phyloP scores from a whole-genome alignment of 2,113 vertebrate species.

The Sakesphorus luctuosus region DNA sequence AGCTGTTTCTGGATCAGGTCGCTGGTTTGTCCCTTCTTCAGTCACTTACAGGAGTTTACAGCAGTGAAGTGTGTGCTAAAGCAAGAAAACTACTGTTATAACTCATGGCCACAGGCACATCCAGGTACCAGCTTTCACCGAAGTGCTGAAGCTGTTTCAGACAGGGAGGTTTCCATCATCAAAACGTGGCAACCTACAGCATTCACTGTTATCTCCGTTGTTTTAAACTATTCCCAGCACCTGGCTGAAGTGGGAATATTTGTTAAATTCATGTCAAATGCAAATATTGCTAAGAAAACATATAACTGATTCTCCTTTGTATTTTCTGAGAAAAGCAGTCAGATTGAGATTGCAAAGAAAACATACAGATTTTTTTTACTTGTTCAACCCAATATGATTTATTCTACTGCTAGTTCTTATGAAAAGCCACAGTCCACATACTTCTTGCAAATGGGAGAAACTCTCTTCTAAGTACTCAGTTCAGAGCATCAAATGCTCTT shows the following conservation, averaged over 20 bases:
- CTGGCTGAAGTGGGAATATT: not conserved
- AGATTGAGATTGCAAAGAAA: not conserved
- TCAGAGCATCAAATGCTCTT: constrained; percentile 2
- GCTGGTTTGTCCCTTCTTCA: not conserved
- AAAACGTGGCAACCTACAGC: not conserved
- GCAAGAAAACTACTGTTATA: not conserved
- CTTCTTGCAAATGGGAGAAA: not conserved
- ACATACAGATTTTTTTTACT: not conserved
- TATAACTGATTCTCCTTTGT: not conserved
- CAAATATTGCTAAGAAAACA: not conserved
- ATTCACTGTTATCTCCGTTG: not conserved
- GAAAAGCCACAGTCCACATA: not conserved
- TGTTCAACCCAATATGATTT: not conserved
- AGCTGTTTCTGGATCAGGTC: not conserved
- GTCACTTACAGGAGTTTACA: not conserved
- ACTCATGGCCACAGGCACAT: not conserved
- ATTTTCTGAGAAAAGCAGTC: not conserved
- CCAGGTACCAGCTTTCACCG: not conserved
- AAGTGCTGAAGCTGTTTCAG: not conserved
- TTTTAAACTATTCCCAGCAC: not conserved
- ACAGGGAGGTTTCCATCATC: not conserved
- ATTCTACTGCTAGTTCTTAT: not conserved
- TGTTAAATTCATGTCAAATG: not conserved
- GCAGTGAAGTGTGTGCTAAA: not conserved
- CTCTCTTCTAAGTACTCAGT: not conserved